A percentile compares a stretch with the other conserved stretches of the same genome.
Conservation (phyloP, 2,888 invertebrate species). For the Tetramorium bicarinatum region DNA sequence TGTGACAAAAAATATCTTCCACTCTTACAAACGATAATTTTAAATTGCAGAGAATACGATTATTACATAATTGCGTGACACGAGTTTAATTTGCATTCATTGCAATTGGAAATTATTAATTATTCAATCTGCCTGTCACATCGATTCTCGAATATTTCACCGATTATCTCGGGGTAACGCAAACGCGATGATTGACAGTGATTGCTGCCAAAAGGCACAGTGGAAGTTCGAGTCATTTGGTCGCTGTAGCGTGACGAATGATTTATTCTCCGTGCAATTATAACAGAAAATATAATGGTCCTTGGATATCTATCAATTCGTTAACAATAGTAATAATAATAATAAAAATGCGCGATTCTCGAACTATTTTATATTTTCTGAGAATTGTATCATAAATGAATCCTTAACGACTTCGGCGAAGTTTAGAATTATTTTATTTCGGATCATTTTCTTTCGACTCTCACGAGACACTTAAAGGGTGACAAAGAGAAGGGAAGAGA, state of each 20-base stretch:
- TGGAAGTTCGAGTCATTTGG: slow-evolving; percentile 45
- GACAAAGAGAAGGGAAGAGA: slow-evolving; percentile 23
- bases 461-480: slow-evolving; percentile 58
- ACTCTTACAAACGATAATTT: slow-evolving; percentile 19
- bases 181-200: slow-evolving; percentile 58
- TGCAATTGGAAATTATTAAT: slow-evolving; percentile 53
- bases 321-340: neutral
- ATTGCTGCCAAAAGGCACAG: slow-evolving; percentile 57
- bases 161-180: slow-evolving; percentile 47
- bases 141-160: slow-evolving; percentile 37
- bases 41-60: slow-evolving; percentile 9
- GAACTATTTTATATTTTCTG: slow-evolving; percentile 3
- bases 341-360: neutral
- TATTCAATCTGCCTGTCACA: slow-evolving; percentile 45
- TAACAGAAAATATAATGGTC: slow-evolving; percentile 32
- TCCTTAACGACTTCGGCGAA: slow-evolving; percentile 60
- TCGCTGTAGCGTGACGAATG: slow-evolving; percentile 53
- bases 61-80: slow-evolving; percentile 33
- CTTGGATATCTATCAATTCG: slow-evolving; percentile 34
- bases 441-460: slow-evolving; percentile 57
- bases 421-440: slow-evolving; percentile 50
- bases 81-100: slow-evolving; percentile 43
- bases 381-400: slow-evolving; percentile 49
- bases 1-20: neutral
- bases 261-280: slow-evolving; percentile 38